Evolutionary conservation across 2,888 invertebrate species (phyloP).

Genomic region (Lepidochitona cinerea): DNA sequence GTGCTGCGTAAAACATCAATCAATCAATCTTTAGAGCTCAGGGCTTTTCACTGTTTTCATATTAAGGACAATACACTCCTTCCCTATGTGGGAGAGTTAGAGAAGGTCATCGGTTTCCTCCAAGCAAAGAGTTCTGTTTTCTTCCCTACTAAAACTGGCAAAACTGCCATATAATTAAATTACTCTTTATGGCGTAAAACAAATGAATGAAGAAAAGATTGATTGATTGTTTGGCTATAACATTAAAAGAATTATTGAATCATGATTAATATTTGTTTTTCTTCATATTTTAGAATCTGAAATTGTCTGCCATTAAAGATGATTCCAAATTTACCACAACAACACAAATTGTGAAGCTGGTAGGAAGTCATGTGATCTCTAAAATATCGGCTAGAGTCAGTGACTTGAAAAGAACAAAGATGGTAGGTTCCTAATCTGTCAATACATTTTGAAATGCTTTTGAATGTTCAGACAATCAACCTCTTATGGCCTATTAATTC

Average conservation of each 20-base stretch:
- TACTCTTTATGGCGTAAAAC: too few relatives aligned
- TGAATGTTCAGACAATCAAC: neutral
- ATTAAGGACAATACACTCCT: too few relatives aligned
- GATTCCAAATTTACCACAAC: constrained; percentile 99
- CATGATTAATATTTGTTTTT: neutral
- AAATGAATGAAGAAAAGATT: too few relatives aligned
- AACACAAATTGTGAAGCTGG: constrained; percentile 96
- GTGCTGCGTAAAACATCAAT: too few relatives aligned
- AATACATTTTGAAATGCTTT: neutral
- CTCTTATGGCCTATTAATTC: neutral
- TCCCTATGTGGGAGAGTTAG: too few relatives aligned
- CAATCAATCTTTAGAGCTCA: too few relatives aligned
- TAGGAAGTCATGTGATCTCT: constrained; percentile 95
- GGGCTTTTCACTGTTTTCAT: too few relatives aligned
- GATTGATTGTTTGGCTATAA: neutral
- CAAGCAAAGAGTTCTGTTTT: too few relatives aligned
- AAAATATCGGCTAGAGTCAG: constrained; percentile 93
- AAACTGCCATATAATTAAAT: too few relatives aligned
- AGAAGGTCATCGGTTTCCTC: too few relatives aligned
- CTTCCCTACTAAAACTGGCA: too few relatives aligned
- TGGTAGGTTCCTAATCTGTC: constrained; percentile 79
- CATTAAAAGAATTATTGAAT: neutral
- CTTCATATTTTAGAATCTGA: constrained; percentile 70
- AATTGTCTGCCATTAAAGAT: constrained; percentile 92
- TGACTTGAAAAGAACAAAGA: constrained; percentile 96